Evolutionary conservation across 1,140 invertebrate genomes (phyloP).

Genomic region (Sycophaga agraensis): DNA sequence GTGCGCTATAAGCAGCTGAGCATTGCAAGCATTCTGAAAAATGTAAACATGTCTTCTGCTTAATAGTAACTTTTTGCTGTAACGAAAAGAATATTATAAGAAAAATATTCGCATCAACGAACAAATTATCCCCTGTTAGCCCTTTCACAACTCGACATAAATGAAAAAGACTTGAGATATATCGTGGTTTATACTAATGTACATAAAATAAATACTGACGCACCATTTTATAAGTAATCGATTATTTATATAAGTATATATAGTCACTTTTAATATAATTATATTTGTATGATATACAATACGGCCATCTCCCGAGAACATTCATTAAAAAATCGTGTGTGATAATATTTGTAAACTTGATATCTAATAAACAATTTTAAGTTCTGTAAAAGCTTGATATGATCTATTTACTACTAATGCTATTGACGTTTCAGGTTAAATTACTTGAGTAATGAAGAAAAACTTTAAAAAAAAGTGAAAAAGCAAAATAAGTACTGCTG

Average conservation of each 20-base stretch:
- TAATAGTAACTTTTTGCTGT: slow-evolving; percentile 8
- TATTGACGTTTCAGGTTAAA: too few species aligned
- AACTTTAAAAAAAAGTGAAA: too few species aligned
- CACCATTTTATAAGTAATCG: slow-evolving; percentile 44
- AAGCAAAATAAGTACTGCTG: too few species aligned
- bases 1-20: slow-evolving; percentile 25
- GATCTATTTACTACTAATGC: too few species aligned
- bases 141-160: neutral
- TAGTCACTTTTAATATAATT: slow-evolving; percentile 43
- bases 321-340: slow-evolving; percentile 54
- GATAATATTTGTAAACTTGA: slow-evolving; percentile 58
- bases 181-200: slow-evolving; percentile 37
- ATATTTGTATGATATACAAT: slow-evolving; percentile 50
- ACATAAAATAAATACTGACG: slow-evolving; percentile 41
- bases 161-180: slow-evolving; percentile 3
- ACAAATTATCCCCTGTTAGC: neutral
- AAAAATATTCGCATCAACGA: slow-evolving; percentile 18
- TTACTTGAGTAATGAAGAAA: too few species aligned
- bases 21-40: slow-evolving; percentile 31
- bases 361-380: slow-evolving; percentile 53
- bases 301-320: slow-evolving; percentile 48
- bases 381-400: slow-evolving; percentile 41
- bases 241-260: slow-evolving; percentile 48
- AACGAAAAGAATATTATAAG: neutral
- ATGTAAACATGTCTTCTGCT: slow-evolving; percentile 30